A percentile compares a stretch with the other conserved stretches of the same genome.
Conservation (phyloP, 2,113 vertebrate species). For the Hypomesus transpacificus region DNA sequence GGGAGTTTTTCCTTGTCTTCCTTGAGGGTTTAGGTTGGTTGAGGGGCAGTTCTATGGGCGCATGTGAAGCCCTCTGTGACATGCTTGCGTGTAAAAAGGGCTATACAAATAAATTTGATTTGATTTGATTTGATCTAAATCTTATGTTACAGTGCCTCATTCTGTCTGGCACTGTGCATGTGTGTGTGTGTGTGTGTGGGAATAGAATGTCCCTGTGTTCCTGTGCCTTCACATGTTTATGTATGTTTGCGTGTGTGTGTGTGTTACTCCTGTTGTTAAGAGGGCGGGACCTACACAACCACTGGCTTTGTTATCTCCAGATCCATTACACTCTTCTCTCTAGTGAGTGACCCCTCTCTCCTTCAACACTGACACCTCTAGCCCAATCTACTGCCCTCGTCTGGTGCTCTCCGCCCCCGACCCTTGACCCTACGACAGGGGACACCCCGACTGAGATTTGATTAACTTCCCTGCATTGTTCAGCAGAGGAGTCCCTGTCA, state of each 20-base stretch:
- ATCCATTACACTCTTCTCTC: slow-evolving; percentile 48
- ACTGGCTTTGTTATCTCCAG: slow-evolving; percentile 41
- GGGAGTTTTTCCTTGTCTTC: too few species aligned
- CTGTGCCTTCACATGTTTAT: neutral
- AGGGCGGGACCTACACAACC: slow-evolving; percentile 20
- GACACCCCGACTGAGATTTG: slow-evolving; percentile 1
- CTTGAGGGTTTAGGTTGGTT: too few species aligned
- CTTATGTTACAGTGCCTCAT: neutral
- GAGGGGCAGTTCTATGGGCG: too few species aligned
- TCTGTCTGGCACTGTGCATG: neutral
- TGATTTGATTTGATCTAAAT: too few species aligned
- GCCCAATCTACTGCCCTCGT: slow-evolving; percentile 45
- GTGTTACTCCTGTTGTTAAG: slow-evolving; percentile 7
- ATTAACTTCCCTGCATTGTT: slow-evolving; percentile 8
- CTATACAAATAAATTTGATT: too few species aligned
- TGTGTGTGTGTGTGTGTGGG: neutral
- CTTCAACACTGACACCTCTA: slow-evolving; percentile 43
- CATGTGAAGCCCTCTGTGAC: too few species aligned
- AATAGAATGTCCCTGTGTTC: neutral
- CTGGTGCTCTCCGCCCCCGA: slow-evolving; percentile 46
- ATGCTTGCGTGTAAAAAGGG: too few species aligned
- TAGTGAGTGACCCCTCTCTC: slow-evolving; percentile 47
- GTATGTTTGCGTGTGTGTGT: slow-evolving; percentile 17
- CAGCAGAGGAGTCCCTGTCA: neutral
- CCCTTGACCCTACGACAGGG: slow-evolving; percentile 51